phyloP scores from a whole-genome alignment of 1,140 invertebrate genomes.

The Drosophila takahashii region DNA sequence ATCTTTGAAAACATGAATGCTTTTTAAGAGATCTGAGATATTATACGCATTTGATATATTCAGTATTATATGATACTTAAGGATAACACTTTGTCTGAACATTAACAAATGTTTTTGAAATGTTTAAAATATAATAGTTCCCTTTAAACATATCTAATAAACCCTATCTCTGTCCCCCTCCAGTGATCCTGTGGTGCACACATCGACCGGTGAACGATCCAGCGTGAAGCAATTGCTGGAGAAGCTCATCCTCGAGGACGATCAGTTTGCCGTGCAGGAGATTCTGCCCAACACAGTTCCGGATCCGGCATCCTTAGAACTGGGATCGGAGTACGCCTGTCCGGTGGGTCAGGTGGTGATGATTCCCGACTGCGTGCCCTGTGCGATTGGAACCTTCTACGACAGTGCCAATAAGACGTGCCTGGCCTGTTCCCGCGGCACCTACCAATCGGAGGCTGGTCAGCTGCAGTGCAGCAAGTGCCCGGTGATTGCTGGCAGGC shows the following conservation, averaged over 20 bases:
- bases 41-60: too few relatives aligned
- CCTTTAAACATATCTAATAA: conserved; percentile 14
- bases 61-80: too few relatives aligned
- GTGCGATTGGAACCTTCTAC: conserved; percentile 96
- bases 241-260: conserved; percentile 95
- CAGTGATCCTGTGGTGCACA: conserved; percentile 95
- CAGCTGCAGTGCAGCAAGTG: conserved; percentile 95
- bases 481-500: conserved; percentile 93
- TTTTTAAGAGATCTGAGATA: too few relatives aligned
- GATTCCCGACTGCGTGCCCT: conserved; percentile 96
- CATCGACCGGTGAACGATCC: conserved; percentile 93
- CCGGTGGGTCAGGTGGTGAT: conserved; percentile 96
- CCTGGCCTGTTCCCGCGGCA: conserved; percentile 93
- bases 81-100: conserved; percentile 1
- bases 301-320: conserved; percentile 93
- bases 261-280: conserved; percentile 96
- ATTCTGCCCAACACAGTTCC: conserved; percentile 97
- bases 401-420: conserved; percentile 91
- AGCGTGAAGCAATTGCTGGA: conserved; percentile 93
- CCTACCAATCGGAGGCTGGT: conserved; percentile 97
- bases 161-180: conserved; percentile 34
- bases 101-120: conserved; percentile 1
- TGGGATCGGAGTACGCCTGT: conserved; percentile 96
- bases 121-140: not conserved
- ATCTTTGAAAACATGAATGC: too few relatives aligned